Evolutionary conservation across 1,140 invertebrate genomes (phyloP).

Genomic region (Lerema accius): DNA sequence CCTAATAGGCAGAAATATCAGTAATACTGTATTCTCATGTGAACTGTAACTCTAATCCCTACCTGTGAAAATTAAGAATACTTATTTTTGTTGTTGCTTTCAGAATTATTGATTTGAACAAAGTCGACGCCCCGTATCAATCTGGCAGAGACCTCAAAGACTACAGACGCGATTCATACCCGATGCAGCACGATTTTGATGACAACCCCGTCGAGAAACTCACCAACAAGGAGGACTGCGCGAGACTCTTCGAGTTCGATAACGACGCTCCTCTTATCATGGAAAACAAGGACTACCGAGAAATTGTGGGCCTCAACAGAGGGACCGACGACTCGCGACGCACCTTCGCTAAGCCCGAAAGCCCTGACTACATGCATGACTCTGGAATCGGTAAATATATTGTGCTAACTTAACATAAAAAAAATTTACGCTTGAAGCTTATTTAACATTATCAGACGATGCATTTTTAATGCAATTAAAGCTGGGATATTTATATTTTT

Average conservation of each 20-base stretch:
- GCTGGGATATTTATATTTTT: too few species aligned
- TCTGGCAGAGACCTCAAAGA: constrained; percentile 65
- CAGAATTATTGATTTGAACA: constrained; percentile 80
- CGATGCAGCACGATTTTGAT: constrained; percentile 57
- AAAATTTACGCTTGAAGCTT: too few species aligned
- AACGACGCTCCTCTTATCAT: constrained; percentile 73
- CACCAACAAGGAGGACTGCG: constrained; percentile 77
- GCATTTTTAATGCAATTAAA: constrained; percentile 15
- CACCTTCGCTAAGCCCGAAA: constrained; percentile 74
- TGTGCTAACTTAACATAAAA: too few species aligned
- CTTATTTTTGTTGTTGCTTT: too few species aligned
- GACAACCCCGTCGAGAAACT: constrained; percentile 77
- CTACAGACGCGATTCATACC: constrained; percentile 62
- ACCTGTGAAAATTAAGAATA: too few species aligned
- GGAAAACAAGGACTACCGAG: constrained; percentile 75
- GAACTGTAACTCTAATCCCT: too few species aligned
- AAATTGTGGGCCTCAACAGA: constrained; percentile 73
- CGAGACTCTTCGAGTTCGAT: constrained; percentile 79
- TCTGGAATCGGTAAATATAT: constrained; percentile 75
- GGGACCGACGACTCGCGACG: constrained; percentile 70
- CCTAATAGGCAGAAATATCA: too few species aligned
- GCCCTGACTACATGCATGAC: constrained; percentile 82
- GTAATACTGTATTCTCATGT: too few species aligned
- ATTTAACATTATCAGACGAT: too few species aligned
- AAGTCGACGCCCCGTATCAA: constrained; percentile 65